Evolutionary conservation across 1,140 invertebrate species (phyloP), one percentile per base, ranked within the genome.

Genomic region (Drosophila punjabiensis): DNA sequence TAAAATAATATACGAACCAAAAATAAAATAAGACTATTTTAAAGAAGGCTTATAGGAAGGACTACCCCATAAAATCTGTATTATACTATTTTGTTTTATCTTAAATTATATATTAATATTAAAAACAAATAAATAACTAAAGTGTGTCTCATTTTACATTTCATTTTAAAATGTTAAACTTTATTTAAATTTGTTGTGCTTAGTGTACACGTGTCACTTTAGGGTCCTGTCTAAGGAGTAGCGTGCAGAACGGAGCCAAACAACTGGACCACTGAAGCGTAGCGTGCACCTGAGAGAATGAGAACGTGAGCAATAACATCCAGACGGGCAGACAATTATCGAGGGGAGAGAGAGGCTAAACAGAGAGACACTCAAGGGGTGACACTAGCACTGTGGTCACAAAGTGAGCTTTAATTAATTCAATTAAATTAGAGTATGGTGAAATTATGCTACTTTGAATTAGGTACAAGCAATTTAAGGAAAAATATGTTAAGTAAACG

Each of bases 301-400:
- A 61, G 69, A 82, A 83, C 76, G 71, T 88, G 80, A 70, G 68
- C 71, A 79, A 80, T 74, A 87, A 68, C 65, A 80, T 70, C 67
- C 67, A 87, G 79, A 80, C 79, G 50, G 65, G 37, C 78, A 86
- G 79, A 85, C 68, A 74, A 74, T 74, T 62, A 74, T 41, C 43
- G 55, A 39, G 55, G 30, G 48, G 37, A 65, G 68, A 56, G 43
- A 41, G 30, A 30, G 18, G 66, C 37, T 68, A 70, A 47, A 24
- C 33, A 37, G 53, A 37, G 39, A 47, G 20, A 68, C 53, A 71
- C 39, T 68, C 48, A 43, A 66, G 47, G 59, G 59, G 56, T 41
- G 64, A 58, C 39, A 61, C 20, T 39, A 11, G 52, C 56, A 85
- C 74, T 52, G 64, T 84, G 82, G 75, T 45, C 37, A 16, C 20